Evolutionary conservation across 1,140 invertebrate species (phyloP).

Genomic region (Drosophila busckii): DNA sequence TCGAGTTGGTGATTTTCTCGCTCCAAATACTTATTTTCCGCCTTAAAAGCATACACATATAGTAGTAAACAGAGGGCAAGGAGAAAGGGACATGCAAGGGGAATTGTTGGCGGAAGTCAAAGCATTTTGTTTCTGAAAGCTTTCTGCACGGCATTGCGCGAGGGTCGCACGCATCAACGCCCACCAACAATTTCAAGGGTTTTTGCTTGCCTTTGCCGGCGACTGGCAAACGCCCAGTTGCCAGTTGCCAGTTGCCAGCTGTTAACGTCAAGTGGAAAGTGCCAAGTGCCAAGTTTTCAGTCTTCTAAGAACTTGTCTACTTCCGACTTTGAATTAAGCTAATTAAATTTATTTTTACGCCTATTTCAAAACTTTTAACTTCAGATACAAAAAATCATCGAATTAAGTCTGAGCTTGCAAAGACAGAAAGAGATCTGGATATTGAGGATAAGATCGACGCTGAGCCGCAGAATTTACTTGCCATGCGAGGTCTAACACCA

Average conservation of each 20-base stretch:
- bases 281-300: slow-evolving; percentile 41
- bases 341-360: slow-evolving; percentile 68
- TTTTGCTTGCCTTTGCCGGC: slow-evolving; percentile 42
- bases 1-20: slow-evolving; percentile 58
- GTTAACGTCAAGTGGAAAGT: slow-evolving; percentile 11
- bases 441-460: slow-evolving; percentile 81
- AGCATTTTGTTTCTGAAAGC: slow-evolving; percentile 77
- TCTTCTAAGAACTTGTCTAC: slow-evolving; percentile 64
- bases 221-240: slow-evolving; percentile 41
- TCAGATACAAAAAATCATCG: slow-evolving; percentile 60
- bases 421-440: slow-evolving; percentile 80
- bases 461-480: slow-evolving; percentile 81
- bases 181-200: slow-evolving; percentile 72
- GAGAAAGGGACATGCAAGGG: background rate
- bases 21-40: slow-evolving; percentile 7
- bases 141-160: slow-evolving; percentile 45
- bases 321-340: slow-evolving; percentile 65
- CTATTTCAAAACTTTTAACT: slow-evolving; percentile 41
- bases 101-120: slow-evolving; percentile 52
- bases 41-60: background rate
- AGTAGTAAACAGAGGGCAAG: background rate
- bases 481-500: slow-evolving; percentile 50
- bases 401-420: slow-evolving; percentile 82
- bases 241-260: slow-evolving; percentile 46
- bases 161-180: slow-evolving; percentile 78